Base-by-base conservation (phyloP, 1,140 invertebrate species). In the Antheraea pernyi region DNA sequence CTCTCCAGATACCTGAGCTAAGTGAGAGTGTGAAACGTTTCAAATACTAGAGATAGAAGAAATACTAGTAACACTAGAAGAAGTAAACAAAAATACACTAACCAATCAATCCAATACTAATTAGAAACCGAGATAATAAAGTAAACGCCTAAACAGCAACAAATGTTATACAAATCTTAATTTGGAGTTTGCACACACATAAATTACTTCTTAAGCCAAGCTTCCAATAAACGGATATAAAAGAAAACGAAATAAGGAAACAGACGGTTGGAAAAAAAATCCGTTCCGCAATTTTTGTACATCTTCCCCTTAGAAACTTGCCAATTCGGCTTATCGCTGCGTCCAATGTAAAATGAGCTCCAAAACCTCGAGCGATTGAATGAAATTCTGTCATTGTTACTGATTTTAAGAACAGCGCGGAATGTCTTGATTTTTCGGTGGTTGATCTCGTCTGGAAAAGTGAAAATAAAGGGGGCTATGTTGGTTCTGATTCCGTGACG, bases 241-340 rank as follows among this genome's bases (percentile, higher is more conserved):
- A 74, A 79, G 77, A 60, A 75, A 87, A 85, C 80, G 80, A 84
- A 85, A 86, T 85, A 86, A 83, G 85, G 83, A 84, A 88, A 84
- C 82, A 86, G 81, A 83, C 69, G 77, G 70, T 66, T 58, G 76
- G 16, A 53, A 73, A 82, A 84, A 86, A 86, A 85, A 78, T 69
- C 77, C 68, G 67, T 69, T 72, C 78, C 75, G 68, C 80, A 88
- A 85, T 83, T 88, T 86, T 85, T 84, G 81, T 77, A 77, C 67
- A 76, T 81, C 79, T 71, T 75, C 71, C 61, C 69, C 65, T 76
- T 71, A 68, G 78, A 83, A 80, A 83, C 81, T 72, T 75, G 75
- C 72, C 80, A 75, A 85, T 78, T 84, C 77, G 75, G 74, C 76
- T 75, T 65, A 64, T 58, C 48, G 65, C 65, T 22, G 68, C 65